A percentile compares a stretch with the other conserved stretches of the same genome.
These are phyloP conservation scores for Forficula auricularia DNA, from an alignment of 1,140 invertebrate genomes.

Conservation along the genomic window DNA sequence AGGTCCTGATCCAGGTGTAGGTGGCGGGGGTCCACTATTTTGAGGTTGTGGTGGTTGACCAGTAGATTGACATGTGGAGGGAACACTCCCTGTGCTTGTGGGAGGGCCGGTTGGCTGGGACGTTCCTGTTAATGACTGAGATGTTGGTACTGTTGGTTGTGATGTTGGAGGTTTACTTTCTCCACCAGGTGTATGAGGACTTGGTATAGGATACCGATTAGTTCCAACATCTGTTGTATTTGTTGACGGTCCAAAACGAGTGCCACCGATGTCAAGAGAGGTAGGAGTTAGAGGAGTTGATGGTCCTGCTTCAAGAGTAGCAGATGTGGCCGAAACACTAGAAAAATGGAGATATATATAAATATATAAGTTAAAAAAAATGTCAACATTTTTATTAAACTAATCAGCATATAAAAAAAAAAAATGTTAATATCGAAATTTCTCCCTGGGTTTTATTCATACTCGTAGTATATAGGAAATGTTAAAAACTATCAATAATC, in stretches of 20 bases:
- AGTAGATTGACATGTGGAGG: slow-evolving; percentile 10
- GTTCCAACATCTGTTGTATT: slow-evolving; percentile 20
- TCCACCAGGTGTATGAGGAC: slow-evolving; percentile 26
- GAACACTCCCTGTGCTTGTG: slow-evolving; percentile 12
- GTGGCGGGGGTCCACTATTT: background rate
- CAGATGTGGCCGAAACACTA: slow-evolving; percentile 12
- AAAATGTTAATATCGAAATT: too few relatives aligned
- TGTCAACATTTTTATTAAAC: slow-evolving; percentile 1
- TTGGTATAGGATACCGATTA: slow-evolving; percentile 28
- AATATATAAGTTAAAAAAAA: too few relatives aligned
- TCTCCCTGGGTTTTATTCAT: too few relatives aligned
- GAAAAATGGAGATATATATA: too few relatives aligned
- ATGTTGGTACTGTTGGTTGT: slow-evolving; percentile 16
- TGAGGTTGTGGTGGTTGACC: slow-evolving; percentile 12
- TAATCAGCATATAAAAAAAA: too few relatives aligned
- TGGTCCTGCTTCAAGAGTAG: slow-evolving; percentile 23
- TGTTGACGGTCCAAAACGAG: slow-evolving; percentile 24
- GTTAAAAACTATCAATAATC: too few relatives aligned
- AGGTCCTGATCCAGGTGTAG: slow-evolving; percentile 1
- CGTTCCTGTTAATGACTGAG: too few relatives aligned
- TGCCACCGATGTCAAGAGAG: slow-evolving; percentile 23
- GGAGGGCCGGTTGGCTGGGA: slow-evolving; percentile 24
- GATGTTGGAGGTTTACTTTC: slow-evolving; percentile 16
- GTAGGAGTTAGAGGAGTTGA: slow-evolving; percentile 26
- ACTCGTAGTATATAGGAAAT: too few relatives aligned